Percentiles rank a stretch among this genome's conserved stretches.
These are phyloP conservation scores for Synanthedon vespiformis DNA, from an alignment of 2,888 invertebrate genomes.

Conservation along the genomic window DNA sequence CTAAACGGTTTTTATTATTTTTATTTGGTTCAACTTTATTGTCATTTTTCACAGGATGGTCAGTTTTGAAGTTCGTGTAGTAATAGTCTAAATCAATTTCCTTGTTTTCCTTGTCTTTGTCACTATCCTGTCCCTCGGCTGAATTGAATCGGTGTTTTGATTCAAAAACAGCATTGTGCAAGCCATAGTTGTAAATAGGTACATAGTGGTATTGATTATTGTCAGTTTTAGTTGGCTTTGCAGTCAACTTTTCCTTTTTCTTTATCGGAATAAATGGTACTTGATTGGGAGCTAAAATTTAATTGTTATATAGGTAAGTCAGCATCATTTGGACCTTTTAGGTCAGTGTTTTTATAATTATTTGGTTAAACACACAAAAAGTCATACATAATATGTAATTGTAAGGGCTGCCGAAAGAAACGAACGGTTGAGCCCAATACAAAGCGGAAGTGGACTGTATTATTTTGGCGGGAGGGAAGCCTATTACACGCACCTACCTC, in stretches of 20 bases:
- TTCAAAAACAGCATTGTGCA: conserved; percentile 32
- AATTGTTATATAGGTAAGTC: neutral
- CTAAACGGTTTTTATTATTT: conserved; percentile 6
- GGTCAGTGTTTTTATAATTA: no score
- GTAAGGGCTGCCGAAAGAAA: no score
- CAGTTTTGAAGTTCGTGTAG: neutral
- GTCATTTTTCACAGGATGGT: no score
- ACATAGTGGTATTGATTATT: conserved; percentile 25
- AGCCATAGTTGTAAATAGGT: conserved; percentile 28
- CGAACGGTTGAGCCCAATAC: no score
- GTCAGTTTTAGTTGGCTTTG: neutral
- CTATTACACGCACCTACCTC: no score
- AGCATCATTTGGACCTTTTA: no score
- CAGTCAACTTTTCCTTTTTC: conserved; percentile 1
- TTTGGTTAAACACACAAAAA: no score
- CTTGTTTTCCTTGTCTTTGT: neutral
- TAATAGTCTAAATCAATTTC: neutral
- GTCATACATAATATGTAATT: no score
- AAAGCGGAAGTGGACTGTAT: no score
- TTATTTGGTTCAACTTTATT: no score
- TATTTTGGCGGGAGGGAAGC: no score
- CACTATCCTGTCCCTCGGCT: neutral
- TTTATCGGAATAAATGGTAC: conserved; percentile 8
- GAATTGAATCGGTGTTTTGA: no score
- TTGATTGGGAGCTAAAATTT: conserved; percentile 17